A percentile compares a stretch with the other conserved stretches of the same genome.
Conservation (phyloP, 2,113 vertebrate species). For the Hippocampus guttulatus region DNA sequence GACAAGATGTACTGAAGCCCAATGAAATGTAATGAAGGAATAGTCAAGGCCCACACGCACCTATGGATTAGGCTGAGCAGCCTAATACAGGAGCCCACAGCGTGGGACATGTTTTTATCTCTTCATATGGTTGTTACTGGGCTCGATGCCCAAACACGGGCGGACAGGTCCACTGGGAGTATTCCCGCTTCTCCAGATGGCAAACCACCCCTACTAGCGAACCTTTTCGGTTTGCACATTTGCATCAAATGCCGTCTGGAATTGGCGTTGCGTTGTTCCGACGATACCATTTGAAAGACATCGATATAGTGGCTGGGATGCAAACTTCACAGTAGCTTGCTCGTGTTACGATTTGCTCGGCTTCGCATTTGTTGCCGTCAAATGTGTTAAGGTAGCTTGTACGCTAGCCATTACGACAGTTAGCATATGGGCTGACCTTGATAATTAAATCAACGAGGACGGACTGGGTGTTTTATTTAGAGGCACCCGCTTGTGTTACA, state of each 20-base stretch:
- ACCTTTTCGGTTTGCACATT: conserved; percentile 29
- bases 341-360: conserved; percentile 13
- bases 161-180: conserved; percentile 26
- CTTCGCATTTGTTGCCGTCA: conserved; percentile 23
- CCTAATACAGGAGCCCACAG: conserved; percentile 31
- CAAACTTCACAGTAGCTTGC: conserved; percentile 5
- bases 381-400: conserved; percentile 37
- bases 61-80: conserved; percentile 8
- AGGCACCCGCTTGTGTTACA: neutral
- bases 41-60: neutral
- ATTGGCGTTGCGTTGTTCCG: conserved; percentile 2
- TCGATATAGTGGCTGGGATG: conserved; percentile 12
- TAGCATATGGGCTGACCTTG: conserved; percentile 24
- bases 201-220: conserved; percentile 25
- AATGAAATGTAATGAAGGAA: conserved; percentile 5
- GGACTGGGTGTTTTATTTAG: conserved; percentile 20
- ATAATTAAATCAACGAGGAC: conserved; percentile 34
- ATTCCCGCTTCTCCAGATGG: conserved; percentile 41
- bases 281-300: conserved; percentile 1
- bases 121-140: conserved; percentile 44
- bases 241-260: conserved; percentile 11
- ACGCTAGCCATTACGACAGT: conserved; percentile 36
- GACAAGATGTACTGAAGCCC: neutral
- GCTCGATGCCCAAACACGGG: conserved; percentile 32
- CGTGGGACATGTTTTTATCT: conserved; percentile 35